These are phyloP conservation scores for Pseudomyrmex flavicornis DNA, from an alignment of 1,140 invertebrate genomes.

Conservation along the genomic window DNA sequence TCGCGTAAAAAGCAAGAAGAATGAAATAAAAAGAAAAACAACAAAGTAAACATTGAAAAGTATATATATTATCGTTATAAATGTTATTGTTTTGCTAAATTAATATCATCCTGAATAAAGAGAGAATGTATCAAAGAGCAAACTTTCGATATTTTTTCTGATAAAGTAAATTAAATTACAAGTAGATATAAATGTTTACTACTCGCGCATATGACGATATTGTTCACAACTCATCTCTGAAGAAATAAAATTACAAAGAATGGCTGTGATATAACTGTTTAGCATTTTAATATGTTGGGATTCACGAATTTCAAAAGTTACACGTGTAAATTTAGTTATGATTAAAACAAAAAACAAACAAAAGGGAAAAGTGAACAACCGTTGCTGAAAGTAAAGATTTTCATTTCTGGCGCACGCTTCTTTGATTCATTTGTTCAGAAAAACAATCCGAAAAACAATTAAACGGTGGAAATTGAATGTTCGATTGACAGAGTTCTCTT, in stretches of 20 bases:
- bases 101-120: no score
- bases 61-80: neutral
- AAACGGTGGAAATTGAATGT: conserved; percentile 51
- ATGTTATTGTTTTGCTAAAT: neutral
- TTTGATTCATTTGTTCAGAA: neutral
- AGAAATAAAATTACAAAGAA: neutral
- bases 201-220: no score
- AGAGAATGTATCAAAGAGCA: neutral
- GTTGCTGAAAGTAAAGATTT: conserved; percentile 10
- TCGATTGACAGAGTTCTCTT: neutral
- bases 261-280: conserved; percentile 20
- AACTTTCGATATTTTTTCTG: neutral
- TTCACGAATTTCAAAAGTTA: neutral
- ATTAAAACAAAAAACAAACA: neutral
- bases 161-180: neutral
- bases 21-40: neutral
- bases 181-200: neutral
- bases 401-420: neutral
- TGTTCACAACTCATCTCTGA: neutral
- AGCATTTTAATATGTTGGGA: conserved; percentile 30
- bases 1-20: neutral
- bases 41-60: neutral
- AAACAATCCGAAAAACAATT: conserved; percentile 51
- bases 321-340: neutral
- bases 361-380: neutral